phyloP scores from a whole-genome alignment of 2,113 vertebrate species.

The Stictonetta naevosa region DNA sequence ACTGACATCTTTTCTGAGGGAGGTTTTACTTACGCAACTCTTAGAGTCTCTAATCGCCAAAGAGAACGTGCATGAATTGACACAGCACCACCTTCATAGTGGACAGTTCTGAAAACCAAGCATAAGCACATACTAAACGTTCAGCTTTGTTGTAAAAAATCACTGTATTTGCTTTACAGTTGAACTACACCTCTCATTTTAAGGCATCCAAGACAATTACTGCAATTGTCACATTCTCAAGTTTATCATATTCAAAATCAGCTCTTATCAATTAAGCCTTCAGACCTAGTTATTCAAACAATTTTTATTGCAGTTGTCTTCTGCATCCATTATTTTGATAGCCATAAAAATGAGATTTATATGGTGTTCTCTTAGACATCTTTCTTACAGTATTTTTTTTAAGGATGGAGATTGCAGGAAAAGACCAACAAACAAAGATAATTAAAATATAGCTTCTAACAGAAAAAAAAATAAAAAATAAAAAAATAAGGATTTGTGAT shows the following conservation, averaged over 20 bases:
- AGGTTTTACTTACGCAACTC: conserved; percentile 90
- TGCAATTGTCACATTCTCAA: neutral
- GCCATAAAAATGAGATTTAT: neutral
- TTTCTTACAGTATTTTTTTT: neutral
- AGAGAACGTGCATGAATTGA: conserved; percentile 93
- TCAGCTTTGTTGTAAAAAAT: neutral
- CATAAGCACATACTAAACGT: neutral
- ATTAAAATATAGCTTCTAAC: neutral
- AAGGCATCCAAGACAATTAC: neutral
- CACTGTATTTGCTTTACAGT: neutral
- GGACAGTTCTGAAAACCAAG: conserved; percentile 85
- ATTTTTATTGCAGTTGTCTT: neutral
- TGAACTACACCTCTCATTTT: neutral
- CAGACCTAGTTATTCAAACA: neutral
- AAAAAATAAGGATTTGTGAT: neutral
- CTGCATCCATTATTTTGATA: neutral
- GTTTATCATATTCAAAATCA: neutral
- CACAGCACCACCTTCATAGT: conserved; percentile 95
- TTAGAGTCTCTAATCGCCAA: conserved; percentile 94
- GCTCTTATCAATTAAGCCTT: neutral
- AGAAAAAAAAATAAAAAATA: neutral
- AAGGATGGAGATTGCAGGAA: neutral
- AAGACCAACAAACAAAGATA: neutral
- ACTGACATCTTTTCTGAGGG: neutral
- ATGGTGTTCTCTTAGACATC: neutral